A percentile compares a stretch with the other conserved stretches of the same genome.
These are phyloP conservation scores for Odontophorus gujanensis DNA, from an alignment of 2,113 vertebrate species.

Conservation along the genomic window DNA sequence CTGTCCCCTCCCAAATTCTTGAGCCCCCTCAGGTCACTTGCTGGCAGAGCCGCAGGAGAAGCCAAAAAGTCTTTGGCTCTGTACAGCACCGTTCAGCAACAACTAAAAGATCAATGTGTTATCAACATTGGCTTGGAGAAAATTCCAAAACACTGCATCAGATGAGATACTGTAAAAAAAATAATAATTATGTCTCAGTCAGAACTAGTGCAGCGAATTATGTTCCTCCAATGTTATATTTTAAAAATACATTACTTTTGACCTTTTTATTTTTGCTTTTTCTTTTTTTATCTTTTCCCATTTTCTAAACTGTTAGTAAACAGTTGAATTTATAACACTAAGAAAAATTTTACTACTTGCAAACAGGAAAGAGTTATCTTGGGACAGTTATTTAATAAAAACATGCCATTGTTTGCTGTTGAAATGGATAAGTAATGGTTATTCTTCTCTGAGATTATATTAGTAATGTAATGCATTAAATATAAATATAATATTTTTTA, in stretches of 20 bases:
- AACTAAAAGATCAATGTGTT: neutral
- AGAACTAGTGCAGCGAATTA: neutral
- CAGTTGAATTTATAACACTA: neutral
- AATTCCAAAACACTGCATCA: neutral
- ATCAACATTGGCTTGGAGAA: neutral
- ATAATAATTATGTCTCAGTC: neutral
- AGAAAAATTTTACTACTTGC: neutral
- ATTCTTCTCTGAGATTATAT: neutral
- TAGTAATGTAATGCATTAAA: neutral
- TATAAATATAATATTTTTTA: neutral
- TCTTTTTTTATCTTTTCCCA: neutral
- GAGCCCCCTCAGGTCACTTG: neutral
- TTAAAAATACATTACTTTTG: neutral
- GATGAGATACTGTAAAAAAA: neutral
- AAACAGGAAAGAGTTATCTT: neutral
- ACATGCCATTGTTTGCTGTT: neutral
- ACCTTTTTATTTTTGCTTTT: neutral
- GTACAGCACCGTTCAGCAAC: neutral
- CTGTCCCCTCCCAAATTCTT: neutral
- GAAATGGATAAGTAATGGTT: neutral
- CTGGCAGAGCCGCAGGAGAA: neutral
- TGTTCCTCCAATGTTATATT: neutral
- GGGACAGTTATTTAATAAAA: neutral
- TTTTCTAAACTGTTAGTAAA: neutral
- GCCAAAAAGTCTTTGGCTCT: neutral